Base-by-base conservation (phyloP, 2,797 vertebrate species). In the Sandelia bainsii region DNA sequence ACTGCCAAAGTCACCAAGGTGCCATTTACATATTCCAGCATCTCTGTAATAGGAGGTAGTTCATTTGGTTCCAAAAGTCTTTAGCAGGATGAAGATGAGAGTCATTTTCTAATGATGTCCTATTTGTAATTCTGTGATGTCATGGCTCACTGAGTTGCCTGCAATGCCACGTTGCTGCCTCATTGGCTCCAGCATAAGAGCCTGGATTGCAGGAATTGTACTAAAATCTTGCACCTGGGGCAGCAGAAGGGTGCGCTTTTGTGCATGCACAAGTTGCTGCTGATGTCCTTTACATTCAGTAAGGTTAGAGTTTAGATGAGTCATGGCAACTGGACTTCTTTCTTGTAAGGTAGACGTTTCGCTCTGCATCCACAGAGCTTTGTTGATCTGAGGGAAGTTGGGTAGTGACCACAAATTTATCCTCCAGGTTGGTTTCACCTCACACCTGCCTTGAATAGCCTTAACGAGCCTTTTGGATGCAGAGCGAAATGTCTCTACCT, bases 121-220 rank as follows among this genome's bases (percentile, higher is more conserved):
- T 69, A 13, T 86, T 87, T 86, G 75, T 81, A 71, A 71, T 79
- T 70, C 46, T 87, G 59, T 70, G 77, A 85, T 77, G 76, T 79
- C 75, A 75, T 34, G 75, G 70, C 69, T 77, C 75, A 49, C 71
- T 66, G 62, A 69, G 57, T 67, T 5, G 23, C 65, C 69, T 67
- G 58, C 69, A 23, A 63, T 74, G 46, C 62, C 49, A 8, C 62
- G 61, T 27, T 62, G 20, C 27, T 48, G 72, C 81, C 70, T 83
- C 73, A 56, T 56, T 84, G 82, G 82, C 74, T 75, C 70, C 50
- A 20, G 62, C 53, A 46, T 14, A 39, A 48, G 76, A 74, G 76
- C 62, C 65, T 56, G 58, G 56, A 67, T 40, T 10, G 69, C 53
- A 39, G 62, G 56, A 48, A 50, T 63, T 3, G 9, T 25, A 3